phyloP scores from a whole-genome alignment of 2,797 vertebrate genomes.

The Nyctalus aviator region DNA sequence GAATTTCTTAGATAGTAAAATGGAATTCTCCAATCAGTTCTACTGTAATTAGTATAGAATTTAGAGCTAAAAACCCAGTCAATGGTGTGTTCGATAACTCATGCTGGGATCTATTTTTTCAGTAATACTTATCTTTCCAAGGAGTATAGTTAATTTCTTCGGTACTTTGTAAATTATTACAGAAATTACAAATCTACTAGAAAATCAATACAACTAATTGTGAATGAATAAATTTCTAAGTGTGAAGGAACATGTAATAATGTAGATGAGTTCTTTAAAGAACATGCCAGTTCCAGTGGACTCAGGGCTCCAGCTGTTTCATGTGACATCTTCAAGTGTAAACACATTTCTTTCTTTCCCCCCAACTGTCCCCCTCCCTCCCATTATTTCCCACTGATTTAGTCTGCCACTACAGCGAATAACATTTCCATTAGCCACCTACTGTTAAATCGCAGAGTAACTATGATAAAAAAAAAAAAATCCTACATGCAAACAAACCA shows the following conservation, averaged over 20 bases:
- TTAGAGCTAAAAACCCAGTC: slow-evolving; percentile 87
- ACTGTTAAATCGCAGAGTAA: slow-evolving; percentile 89
- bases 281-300: slow-evolving; percentile 79
- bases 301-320: slow-evolving; percentile 87
- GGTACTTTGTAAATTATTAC: slow-evolving; percentile 86
- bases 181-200: slow-evolving; percentile 85
- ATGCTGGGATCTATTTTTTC: slow-evolving; percentile 76
- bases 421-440: slow-evolving; percentile 91
- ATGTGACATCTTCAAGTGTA: slow-evolving; percentile 90
- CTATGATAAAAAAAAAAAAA: slow-evolving; percentile 85
- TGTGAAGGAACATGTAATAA: slow-evolving; percentile 85
- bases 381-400: slow-evolving; percentile 84
- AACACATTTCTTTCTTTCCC: slow-evolving; percentile 89
- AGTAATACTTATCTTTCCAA: slow-evolving; percentile 85
- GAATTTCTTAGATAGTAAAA: slow-evolving; percentile 80
- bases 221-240: slow-evolving; percentile 89
- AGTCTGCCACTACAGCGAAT: slow-evolving; percentile 83
- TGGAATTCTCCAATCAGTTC: slow-evolving; percentile 85
- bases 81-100: slow-evolving; percentile 88
- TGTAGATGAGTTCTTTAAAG: slow-evolving; percentile 84
- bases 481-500: slow-evolving; percentile 87
- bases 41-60: slow-evolving; percentile 91
- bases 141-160: slow-evolving; percentile 86
- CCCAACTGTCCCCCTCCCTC: slow-evolving; percentile 42
- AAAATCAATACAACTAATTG: slow-evolving; percentile 89